Percentiles rank a stretch among this genome's conserved stretches.
These are phyloP conservation scores for Temnothorax unifasciatus DNA, from an alignment of 2,888 invertebrate genomes.

Conservation along the genomic window DNA sequence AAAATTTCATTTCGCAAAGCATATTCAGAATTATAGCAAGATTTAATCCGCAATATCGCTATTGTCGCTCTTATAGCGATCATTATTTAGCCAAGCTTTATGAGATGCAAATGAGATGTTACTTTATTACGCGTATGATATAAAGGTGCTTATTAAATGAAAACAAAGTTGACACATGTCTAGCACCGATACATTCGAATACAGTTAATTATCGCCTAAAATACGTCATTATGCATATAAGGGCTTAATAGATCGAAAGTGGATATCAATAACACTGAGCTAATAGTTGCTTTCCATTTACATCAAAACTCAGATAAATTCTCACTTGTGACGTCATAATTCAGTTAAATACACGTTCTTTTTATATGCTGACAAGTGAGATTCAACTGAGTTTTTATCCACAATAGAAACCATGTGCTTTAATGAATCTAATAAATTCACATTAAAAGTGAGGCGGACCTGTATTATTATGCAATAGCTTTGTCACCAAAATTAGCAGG, in stretches of 20 bases:
- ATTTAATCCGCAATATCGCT: conserved; percentile 44
- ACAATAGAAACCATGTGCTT: too few species aligned
- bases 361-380: too few species aligned
- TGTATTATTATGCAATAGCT: too few species aligned
- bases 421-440: too few species aligned
- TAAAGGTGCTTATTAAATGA: conserved; percentile 42
- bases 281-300: too few species aligned
- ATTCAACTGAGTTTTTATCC: too few species aligned
- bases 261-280: conserved; percentile 10
- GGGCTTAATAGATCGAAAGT: not conserved
- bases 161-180: conserved; percentile 22
- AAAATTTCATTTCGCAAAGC: conserved; percentile 39
- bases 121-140: conserved; percentile 23
- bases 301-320: too few species aligned
- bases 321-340: too few species aligned
- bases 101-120: conserved; percentile 20
- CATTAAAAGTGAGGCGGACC: too few species aligned
- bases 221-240: conserved; percentile 4
- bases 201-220: conserved; percentile 27
- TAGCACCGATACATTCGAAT: not conserved
- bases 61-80: conserved; percentile 21
- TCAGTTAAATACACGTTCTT: too few species aligned
- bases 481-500: too few species aligned
- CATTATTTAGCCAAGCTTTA: conserved; percentile 20
- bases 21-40: conserved; percentile 32